Conservation (phyloP, 2,797 vertebrate species). For the Bufotes viridis region DNA sequence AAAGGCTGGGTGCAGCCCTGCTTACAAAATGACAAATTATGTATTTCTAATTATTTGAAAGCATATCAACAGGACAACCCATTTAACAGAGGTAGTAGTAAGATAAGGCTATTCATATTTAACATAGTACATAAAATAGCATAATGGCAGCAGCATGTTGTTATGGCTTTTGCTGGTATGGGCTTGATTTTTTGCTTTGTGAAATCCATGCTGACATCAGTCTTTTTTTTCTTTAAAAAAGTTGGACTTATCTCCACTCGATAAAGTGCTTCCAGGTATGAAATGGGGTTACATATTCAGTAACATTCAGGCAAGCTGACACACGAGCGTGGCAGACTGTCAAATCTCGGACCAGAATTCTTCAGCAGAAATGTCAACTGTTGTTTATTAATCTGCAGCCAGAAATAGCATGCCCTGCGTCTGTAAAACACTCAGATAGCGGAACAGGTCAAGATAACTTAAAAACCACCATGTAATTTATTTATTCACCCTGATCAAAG, state of each 20-base stretch:
- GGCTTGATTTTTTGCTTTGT: not conserved
- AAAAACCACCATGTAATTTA: not conserved
- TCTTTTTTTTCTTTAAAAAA: constrained; percentile 10
- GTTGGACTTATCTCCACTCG: constrained; percentile 21
- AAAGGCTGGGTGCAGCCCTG: too few relatives aligned
- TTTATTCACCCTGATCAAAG: not conserved
- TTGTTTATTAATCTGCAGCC: constrained; percentile 47
- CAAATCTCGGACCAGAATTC: constrained; percentile 50
- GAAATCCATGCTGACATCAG: constrained; percentile 28
- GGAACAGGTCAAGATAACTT: constrained; percentile 20
- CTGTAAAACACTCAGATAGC: constrained; percentile 17
- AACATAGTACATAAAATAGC: not conserved
- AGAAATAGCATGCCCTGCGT: constrained; percentile 37
- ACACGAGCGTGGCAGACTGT: constrained; percentile 60
- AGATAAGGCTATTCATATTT: not conserved
- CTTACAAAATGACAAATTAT: not conserved
- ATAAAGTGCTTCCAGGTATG: constrained; percentile 57
- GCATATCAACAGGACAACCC: not conserved
- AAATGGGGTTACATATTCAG: constrained; percentile 42
- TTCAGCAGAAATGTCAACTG: constrained; percentile 53
- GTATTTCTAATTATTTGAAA: not conserved
- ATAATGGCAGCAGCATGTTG: not conserved
- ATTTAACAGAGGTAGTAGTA: not conserved
- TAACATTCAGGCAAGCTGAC: constrained; percentile 47
- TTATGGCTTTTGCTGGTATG: not conserved